A percentile compares a stretch with the other conserved stretches of the same genome.
Evolutionary conservation across 1,140 invertebrate genomes (phyloP).

Genomic region (Chrysomallon squamiferum): DNA sequence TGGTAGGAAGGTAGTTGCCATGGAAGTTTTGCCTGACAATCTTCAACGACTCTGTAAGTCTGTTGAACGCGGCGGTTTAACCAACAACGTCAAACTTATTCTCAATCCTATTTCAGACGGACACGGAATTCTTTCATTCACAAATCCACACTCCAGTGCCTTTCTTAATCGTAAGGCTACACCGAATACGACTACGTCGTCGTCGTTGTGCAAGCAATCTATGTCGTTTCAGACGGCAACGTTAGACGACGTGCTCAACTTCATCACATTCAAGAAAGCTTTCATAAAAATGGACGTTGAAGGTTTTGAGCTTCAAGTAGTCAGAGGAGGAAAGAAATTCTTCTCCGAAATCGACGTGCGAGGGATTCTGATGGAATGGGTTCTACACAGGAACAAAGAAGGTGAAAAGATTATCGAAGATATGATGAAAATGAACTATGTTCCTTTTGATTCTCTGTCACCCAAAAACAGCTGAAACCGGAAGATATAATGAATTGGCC

Average conservation of each 20-base stretch:
- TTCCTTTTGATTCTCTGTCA: no score
- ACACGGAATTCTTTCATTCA: slow-evolving; percentile 23
- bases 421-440: not conserved
- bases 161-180: slow-evolving; percentile 2
- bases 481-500: not conserved
- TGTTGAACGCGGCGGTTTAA: slow-evolving; percentile 19
- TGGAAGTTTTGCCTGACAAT: slow-evolving; percentile 40
- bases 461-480: not conserved
- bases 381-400: slow-evolving; percentile 16
- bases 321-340: slow-evolving; percentile 28
- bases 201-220: not conserved
- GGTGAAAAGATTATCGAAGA: not conserved
- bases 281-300: slow-evolving; percentile 43
- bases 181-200: not conserved
- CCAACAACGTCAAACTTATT: slow-evolving; percentile 30
- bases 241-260: slow-evolving; percentile 33
- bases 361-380: slow-evolving; percentile 54
- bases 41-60: slow-evolving; percentile 35
- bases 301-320: slow-evolving; percentile 40
- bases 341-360: slow-evolving; percentile 35
- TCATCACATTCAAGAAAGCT: slow-evolving; percentile 17
- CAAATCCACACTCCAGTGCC: slow-evolving; percentile 38
- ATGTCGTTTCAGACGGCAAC: not conserved
- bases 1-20: slow-evolving; percentile 37
- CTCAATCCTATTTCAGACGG: slow-evolving; percentile 37